Evolutionary conservation across 2,888 invertebrate species (phyloP).

Genomic region (Dorcus parallelipipedus): DNA sequence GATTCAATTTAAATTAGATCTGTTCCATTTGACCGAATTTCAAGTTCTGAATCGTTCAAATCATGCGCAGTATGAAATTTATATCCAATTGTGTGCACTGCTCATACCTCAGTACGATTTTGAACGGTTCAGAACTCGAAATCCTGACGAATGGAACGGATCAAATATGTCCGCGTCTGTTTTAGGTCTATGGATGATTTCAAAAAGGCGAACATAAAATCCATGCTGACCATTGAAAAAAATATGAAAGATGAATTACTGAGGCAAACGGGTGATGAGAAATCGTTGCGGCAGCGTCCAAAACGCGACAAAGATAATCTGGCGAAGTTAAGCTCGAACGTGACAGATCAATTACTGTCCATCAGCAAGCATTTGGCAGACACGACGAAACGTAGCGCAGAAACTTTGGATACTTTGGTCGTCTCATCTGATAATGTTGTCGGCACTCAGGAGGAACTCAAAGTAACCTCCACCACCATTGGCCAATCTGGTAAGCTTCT

Average conservation of each 20-base stretch:
- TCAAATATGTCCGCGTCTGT: conserved; percentile 14
- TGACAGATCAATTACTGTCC: conserved; percentile 81
- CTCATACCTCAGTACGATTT: too few species aligned
- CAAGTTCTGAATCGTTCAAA: too few species aligned
- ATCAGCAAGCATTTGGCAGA: conserved; percentile 84
- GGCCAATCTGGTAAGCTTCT: conserved; percentile 86
- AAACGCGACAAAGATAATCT: conserved; percentile 66
- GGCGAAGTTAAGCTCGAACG: conserved; percentile 68
- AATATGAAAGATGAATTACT: conserved; percentile 70
- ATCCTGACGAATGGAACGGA: too few species aligned
- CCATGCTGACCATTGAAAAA: conserved; percentile 76
- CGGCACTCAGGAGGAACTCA: conserved; percentile 78
- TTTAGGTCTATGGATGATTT: conserved; percentile 68
- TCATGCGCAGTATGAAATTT: too few species aligned
- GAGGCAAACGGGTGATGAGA: conserved; percentile 53
- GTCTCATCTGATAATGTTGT: conserved; percentile 66
- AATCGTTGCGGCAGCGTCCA: conserved; percentile 56
- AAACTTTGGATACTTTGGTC: conserved; percentile 75
- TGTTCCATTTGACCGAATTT: too few species aligned
- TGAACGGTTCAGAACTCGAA: too few species aligned
- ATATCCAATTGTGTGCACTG: too few species aligned
- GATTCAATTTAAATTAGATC: too few species aligned
- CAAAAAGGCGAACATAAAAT: conserved; percentile 75
- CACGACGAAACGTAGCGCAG: conserved; percentile 82
- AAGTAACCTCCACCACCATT: conserved; percentile 82